phyloP scores from a whole-genome alignment of 53 echinoderm and acorn worm genomes.

The Echinarachnius parma region DNA sequence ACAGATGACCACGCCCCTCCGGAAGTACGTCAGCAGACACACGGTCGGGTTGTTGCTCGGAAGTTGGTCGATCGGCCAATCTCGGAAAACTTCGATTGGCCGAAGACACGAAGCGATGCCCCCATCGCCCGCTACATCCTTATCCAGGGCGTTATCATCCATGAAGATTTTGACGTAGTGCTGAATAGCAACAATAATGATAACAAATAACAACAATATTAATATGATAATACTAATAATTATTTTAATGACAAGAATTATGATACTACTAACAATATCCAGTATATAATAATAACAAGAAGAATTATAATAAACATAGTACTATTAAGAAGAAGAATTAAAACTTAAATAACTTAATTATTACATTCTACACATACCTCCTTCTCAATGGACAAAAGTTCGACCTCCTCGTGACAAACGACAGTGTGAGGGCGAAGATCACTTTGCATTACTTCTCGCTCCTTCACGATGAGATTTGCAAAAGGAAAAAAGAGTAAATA shows the following conservation, averaged over 20 bases:
- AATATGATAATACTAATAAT: no score
- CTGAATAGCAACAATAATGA: no score
- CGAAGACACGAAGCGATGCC: constrained; percentile 64
- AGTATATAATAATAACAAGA: no score
- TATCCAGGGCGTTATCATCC: constrained; percentile 12
- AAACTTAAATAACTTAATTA: background rate
- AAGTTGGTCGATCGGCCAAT: constrained; percentile 70
- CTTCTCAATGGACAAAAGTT: constrained; percentile 73
- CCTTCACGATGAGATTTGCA: no score
- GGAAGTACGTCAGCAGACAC: constrained; percentile 84
- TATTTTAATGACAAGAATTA: no score
- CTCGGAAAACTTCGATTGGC: constrained; percentile 52
- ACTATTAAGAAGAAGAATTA: background rate
- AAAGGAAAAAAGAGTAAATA: no score
- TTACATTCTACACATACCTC: constrained; percentile 51
- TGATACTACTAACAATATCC: no score
- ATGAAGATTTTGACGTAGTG: constrained; percentile 79
- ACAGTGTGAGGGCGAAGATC: constrained; percentile 65
- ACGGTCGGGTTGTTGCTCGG: constrained; percentile 65
- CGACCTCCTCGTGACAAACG: constrained; percentile 58
- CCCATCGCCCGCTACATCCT: constrained; percentile 39
- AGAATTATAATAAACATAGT: no score
- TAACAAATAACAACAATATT: no score
- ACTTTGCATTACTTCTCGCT: constrained; percentile 74
- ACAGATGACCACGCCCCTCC: constrained; percentile 76